A percentile compares a stretch with the other conserved stretches of the same genome.
Evolutionary conservation across 2,888 invertebrate genomes (phyloP).

Genomic region (Sminthurinus aureus): DNA sequence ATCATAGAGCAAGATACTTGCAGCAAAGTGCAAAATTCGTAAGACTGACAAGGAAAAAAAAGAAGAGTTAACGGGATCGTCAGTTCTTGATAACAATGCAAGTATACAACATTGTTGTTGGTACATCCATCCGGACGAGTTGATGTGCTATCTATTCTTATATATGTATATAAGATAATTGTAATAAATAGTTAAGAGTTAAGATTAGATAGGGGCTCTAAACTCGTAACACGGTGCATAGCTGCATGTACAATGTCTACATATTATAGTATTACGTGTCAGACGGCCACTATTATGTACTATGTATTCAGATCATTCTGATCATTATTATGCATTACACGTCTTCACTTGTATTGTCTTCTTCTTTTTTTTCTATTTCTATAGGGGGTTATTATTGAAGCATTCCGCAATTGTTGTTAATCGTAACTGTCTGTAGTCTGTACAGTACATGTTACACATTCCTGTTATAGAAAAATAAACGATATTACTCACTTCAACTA

Average conservation of each 20-base stretch:
- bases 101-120: not conserved
- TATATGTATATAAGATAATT: not conserved
- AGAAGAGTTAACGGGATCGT: not conserved
- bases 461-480: not conserved
- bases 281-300: not conserved
- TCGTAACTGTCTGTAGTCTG: not conserved
- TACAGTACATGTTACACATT: not conserved
- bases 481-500: not conserved
- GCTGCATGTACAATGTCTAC: not conserved
- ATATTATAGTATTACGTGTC: not conserved
- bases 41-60: not conserved
- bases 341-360: conserved; percentile 8
- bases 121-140: not conserved
- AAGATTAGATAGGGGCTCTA: too few species aligned
- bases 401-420: not conserved
- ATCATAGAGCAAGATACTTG: not conserved
- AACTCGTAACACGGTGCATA: not conserved
- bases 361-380: not conserved
- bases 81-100: not conserved
- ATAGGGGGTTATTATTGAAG: not conserved
- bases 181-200: not conserved
- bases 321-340: not conserved
- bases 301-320: not conserved
- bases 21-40: not conserved
- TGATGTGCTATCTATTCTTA: not conserved